Base-by-base conservation (phyloP, 2,888 invertebrate species). In the Gandaritis pyraliata region DNA sequence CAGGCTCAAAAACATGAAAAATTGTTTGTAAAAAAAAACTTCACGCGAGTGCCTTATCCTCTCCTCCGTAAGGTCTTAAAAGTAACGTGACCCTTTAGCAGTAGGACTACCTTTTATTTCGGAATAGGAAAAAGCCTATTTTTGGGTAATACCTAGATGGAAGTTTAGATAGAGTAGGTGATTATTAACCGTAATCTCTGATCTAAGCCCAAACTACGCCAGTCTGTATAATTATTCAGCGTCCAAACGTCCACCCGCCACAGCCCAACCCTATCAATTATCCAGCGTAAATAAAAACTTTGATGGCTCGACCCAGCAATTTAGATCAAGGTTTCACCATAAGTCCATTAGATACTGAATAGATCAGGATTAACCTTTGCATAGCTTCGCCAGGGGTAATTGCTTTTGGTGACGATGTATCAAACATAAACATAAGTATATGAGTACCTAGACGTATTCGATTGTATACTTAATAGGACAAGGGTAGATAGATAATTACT, bases 341-440 rank as follows among this genome's bases (percentile, higher is more conserved):
- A 65, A 71, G 58, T 61, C 64, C 69, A 70, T 72, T 71, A 71
- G 60, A 55, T 57, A 39, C 38, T 71, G 65, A 71, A 72, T 66
- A 63, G 65, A 61, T 60, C 55, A 36, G 55, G 46, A 57, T 62
- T 66, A 67, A 66, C 68, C 65, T 69, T 72, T 72, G 58, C 70
- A 61, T 54, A 13, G 16, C 15, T 68, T 70, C 45, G 45, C 61
- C 59, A 43, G 16, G 10, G 43, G 57, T 63, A 66, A 70, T 68
- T 61, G 66, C 65, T 63, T 66, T 51, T 16, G 46, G 38, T 45
- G 53, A 49, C 48, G 54, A 63, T 53, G 54, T 56, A 57, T 50
- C 48, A 58, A 52, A 52, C 33, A 64, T 65, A 63, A 65, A 65
- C 58, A 64, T 48, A n/a, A n/a, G n/a, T n/a, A 36, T 16, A 4